Conservation (phyloP, 2,888 invertebrate genomes). For the Prosapia bicincta region DNA sequence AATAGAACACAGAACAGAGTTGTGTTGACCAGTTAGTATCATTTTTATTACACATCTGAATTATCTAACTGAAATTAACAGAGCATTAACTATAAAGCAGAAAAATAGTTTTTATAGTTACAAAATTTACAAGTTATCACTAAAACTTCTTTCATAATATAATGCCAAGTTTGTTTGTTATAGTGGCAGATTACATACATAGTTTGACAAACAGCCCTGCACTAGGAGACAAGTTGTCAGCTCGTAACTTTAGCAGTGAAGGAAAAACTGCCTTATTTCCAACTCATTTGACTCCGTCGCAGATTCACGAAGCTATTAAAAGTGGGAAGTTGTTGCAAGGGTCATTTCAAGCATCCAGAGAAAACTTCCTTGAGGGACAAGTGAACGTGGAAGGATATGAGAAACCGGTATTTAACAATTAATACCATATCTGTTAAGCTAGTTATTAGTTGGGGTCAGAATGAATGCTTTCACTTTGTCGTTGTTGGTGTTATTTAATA, state of each 20-base stretch:
- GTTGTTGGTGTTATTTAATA: too few relatives aligned
- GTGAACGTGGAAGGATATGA: slow-evolving; percentile 78
- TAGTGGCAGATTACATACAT: slow-evolving; percentile 73
- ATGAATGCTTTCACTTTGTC: too few relatives aligned
- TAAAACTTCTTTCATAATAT: too few relatives aligned
- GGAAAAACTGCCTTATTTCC: slow-evolving; percentile 58
- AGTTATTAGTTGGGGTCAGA: too few relatives aligned
- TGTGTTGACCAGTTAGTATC: too few relatives aligned
- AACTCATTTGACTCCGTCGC: slow-evolving; percentile 73
- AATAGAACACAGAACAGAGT: too few relatives aligned
- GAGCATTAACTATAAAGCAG: too few relatives aligned
- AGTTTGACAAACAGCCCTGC: slow-evolving; percentile 63
- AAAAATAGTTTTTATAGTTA: too few relatives aligned
- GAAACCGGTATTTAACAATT: slow-evolving; percentile 74
- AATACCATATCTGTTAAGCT: too few relatives aligned
- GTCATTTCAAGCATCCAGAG: slow-evolving; percentile 78
- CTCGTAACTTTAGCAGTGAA: slow-evolving; percentile 48
- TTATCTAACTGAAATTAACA: too few relatives aligned
- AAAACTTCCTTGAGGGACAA: slow-evolving; percentile 91
- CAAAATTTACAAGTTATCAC: too few relatives aligned
- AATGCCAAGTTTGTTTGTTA: slow-evolving; percentile 33
- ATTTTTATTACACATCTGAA: too few relatives aligned
- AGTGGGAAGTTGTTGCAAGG: slow-evolving; percentile 74
- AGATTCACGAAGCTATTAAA: slow-evolving; percentile 77
- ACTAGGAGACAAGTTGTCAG: slow-evolving; percentile 76